phyloP scores from a whole-genome alignment of 2,888 invertebrate species.

The Orthosia cruda region DNA sequence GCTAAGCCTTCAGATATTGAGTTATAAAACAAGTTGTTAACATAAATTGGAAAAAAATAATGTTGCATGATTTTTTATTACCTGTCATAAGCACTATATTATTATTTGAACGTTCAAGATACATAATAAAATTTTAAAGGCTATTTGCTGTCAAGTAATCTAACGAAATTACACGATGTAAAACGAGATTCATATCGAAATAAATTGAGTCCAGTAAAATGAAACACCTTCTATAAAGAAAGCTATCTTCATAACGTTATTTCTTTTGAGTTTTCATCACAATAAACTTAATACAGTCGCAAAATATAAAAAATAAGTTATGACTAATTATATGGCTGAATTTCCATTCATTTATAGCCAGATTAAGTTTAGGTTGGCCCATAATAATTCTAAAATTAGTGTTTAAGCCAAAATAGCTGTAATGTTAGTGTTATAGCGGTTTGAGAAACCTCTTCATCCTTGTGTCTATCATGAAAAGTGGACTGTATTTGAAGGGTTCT shows the following conservation, averaged over 20 bases:
- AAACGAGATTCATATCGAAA: constrained; percentile 75
- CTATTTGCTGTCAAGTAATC: constrained; percentile 83
- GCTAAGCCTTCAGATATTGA: constrained; percentile 84
- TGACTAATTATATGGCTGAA: no score
- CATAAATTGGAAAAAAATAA: constrained; percentile 90
- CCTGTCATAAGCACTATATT: constrained; percentile 89
- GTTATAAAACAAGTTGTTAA: constrained; percentile 89
- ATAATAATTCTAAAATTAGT: no score
- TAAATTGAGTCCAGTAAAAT: constrained; percentile 69
- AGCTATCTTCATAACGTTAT: constrained; percentile 18
- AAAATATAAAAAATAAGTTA: no score
- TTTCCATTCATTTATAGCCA: no score
- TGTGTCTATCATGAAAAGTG: no score
- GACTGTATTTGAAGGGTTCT: no score
- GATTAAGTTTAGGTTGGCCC: no score
- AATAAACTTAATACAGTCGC: constrained; percentile 10
- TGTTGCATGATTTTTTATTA: constrained; percentile 86
- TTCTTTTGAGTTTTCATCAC: constrained; percentile 19
- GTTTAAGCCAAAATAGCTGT: no score
- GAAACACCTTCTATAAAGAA: constrained; percentile 35
- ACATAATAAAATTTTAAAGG: constrained; percentile 87
- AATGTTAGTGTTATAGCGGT: no score
- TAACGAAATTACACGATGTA: constrained; percentile 79
- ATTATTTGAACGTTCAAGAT: constrained; percentile 88
- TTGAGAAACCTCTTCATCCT: no score